Conservation (phyloP, 2,888 invertebrate genomes). For the Mermis nigrescens region DNA sequence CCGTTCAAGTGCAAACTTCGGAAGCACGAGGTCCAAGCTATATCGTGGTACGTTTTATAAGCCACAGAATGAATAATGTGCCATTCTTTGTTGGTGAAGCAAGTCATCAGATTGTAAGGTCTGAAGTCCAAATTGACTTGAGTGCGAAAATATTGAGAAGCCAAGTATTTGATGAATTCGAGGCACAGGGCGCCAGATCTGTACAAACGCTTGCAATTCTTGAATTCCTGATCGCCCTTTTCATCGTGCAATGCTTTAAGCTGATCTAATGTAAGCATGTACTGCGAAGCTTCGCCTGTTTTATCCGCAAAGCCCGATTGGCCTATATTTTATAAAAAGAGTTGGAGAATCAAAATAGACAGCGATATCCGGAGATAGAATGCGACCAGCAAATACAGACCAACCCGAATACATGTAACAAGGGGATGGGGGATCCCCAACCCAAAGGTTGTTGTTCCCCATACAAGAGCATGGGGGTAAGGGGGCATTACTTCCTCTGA, state of each 20-base stretch:
- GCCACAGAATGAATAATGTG: constrained; percentile 1
- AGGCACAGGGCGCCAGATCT: not conserved
- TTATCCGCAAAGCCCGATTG: not conserved
- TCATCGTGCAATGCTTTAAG: not conserved
- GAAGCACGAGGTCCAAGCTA: constrained; percentile 9
- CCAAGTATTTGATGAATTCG: not conserved
- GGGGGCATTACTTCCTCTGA: too few relatives aligned
- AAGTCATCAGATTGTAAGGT: not conserved
- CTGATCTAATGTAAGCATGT: not conserved
- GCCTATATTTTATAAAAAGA: too few relatives aligned
- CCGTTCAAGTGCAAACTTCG: not conserved
- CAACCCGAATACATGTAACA: too few relatives aligned
- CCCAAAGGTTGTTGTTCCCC: too few relatives aligned
- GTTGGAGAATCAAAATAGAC: too few relatives aligned
- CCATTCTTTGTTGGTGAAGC: not conserved
- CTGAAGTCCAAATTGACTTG: not conserved
- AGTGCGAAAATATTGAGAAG: not conserved
- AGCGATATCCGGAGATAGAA: too few relatives aligned
- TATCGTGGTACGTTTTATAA: constrained; percentile 11
- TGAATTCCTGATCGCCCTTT: not conserved
- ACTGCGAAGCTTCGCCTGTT: not conserved
- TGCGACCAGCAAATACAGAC: too few relatives aligned
- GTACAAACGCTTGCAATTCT: not conserved
- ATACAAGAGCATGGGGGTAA: too few relatives aligned
- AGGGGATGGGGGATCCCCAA: too few relatives aligned